Base-by-base conservation (phyloP, 2,888 invertebrate genomes). In the Archaeoteleia sp. region DNA sequence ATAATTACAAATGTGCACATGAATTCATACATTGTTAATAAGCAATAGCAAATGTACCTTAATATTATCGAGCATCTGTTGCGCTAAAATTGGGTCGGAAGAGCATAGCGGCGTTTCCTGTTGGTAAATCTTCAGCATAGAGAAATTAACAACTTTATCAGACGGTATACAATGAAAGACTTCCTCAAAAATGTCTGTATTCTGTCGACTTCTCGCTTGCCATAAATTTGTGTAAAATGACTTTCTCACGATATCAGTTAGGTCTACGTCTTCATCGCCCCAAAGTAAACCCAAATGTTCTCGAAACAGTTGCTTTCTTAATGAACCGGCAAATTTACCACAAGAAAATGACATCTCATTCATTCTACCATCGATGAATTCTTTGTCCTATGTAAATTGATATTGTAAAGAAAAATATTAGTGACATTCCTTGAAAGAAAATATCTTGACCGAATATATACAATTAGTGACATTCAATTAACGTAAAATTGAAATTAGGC, bases 141-240 rank as follows among this genome's bases (percentile, higher is more conserved):
- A 88, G 85, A 97, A 97, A 1, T 90, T 91, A 74, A 91, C 90
- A 0, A 96, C 92, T 67, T 88, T 87, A 86, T 98, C 93, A 0
- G 93, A 92, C 3, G 98, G 98, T 76, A 97, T 90, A 70, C 95
- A 94, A 77, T 92, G 92, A 87, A 98, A 98, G 0, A 97, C 91
- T 87, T 95, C 91, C 80, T 98, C 97, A 85, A 93, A 98, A 40
- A 96, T 90, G 68, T 92, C 90, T 0, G 98, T 97, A 82, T 99
- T 99, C 27, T 87, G 87, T 37, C 87, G 88, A 0, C 98, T 96
- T 3, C 90, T 93, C 40, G 90, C 88, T 72, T 92, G 88, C 97
- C 98, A 98, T 2, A 93, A 85, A 69, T 92, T 90, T 72, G 90
- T 91, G 85, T 94, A 98, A 87, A 99, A 98, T 8, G 90, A 85